These are phyloP conservation scores for Cynoglossus semilaevis DNA, from an alignment of 2,113 vertebrate genomes.

Conservation along the genomic window DNA sequence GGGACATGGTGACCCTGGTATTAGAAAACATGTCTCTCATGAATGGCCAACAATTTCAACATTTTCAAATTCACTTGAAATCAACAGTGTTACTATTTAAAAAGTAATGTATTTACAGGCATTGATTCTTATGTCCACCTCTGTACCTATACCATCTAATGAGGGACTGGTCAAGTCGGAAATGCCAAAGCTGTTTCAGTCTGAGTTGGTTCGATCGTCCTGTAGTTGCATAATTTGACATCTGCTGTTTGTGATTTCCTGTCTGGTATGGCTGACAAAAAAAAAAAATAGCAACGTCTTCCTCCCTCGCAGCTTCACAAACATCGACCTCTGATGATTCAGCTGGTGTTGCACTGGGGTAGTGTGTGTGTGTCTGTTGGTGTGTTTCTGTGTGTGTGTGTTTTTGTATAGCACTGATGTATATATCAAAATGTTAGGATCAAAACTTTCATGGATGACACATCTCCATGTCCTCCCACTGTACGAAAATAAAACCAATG, in stretches of 20 bases:
- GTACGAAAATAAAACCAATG: too few relatives aligned
- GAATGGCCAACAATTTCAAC: too few relatives aligned
- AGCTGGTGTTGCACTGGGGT: not conserved
- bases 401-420: not conserved
- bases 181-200: not conserved
- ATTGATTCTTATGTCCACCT: too few relatives aligned
- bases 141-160: too few relatives aligned
- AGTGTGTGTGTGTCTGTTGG: not conserved
- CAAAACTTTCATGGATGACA: too few relatives aligned
- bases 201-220: not conserved
- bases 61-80: too few relatives aligned
- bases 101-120: too few relatives aligned
- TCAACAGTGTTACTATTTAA: too few relatives aligned
- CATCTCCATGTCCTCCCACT: too few relatives aligned
- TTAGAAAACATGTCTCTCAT: too few relatives aligned
- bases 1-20: too few relatives aligned
- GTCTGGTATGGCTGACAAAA: not conserved
- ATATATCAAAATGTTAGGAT: too few relatives aligned
- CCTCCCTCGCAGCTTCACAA: not conserved
- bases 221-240: conserved; percentile 5
- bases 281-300: not conserved
- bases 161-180: not conserved
- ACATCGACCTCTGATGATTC: not conserved
- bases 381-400: not conserved
- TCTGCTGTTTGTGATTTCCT: not conserved